Base-by-base conservation (phyloP, 2,888 invertebrate species). In the Diloba caeruleocephala region DNA sequence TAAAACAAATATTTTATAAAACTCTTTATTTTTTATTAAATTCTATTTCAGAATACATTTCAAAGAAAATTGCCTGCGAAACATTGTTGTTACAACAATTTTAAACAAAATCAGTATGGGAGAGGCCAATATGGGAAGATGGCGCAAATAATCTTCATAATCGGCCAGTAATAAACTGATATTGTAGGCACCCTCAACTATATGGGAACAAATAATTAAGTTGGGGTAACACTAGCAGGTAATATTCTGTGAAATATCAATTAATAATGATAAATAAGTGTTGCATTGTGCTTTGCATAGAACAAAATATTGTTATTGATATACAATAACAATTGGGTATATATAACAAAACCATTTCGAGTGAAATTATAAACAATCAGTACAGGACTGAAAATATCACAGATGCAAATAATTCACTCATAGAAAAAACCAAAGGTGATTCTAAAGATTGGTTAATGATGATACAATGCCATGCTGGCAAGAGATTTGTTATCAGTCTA, bases 331-430 rank as follows among this genome's bases (percentile, higher is more conserved):
- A 46, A 72, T 61, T 39, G 51, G 61, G n/a, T n/a, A 44, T 70
- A 48, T 31, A 54, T 60, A 61, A 60, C 38, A 61, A 63, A 63
- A 64, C 38, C 36, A 39, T 64, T 52, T 54, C n/a, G 76, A 85
- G 86, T 84, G 85, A 88, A 81, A 76, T 79, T 80, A 84, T 81
- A 68, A 82, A 83, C 87, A 85, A 79, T 86, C 89, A 91, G 89
- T 78, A 85, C 73, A 36, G 78, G 80, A 91, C 90, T 90, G 88
- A 84, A 81, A 89, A 88, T 93, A 93, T 92, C 92, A 92, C 92
- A 92, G 92, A 86, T 87, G 85, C 85, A 84, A 82, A 86, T 79
- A 85, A 84, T 79, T 78, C 79, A 78, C 81, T 76, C 72, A 25
- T n/a, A 53, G 58, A 60, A 56, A 65, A 62, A 63, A 67, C 54